These are phyloP conservation scores for Gila robusta DNA, from an alignment of 2,797 vertebrate genomes.

Conservation along the genomic window DNA sequence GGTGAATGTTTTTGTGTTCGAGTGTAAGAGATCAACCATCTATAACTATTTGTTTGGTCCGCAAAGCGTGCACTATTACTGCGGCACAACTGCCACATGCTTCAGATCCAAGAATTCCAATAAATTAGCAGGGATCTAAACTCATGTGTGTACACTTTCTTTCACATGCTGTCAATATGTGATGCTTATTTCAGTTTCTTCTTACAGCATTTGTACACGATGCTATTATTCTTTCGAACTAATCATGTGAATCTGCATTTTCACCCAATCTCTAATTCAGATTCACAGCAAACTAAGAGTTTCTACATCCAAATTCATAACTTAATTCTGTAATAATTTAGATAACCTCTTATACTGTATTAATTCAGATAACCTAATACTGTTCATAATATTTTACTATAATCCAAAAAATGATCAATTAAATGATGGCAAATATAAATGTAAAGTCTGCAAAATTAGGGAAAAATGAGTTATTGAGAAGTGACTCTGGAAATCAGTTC, in stretches of 20 bases:
- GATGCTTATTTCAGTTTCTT: neutral
- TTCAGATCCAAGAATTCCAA: constrained; percentile 75
- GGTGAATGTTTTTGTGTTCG: constrained; percentile 53
- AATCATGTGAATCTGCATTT: too few species aligned
- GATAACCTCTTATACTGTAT: too few species aligned
- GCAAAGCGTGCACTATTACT: constrained; percentile 68
- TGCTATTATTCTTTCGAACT: neutral
- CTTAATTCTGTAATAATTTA: too few species aligned
- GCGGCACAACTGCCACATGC: constrained; percentile 69
- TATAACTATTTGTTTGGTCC: constrained; percentile 45
- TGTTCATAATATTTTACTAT: neutral
- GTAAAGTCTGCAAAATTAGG: neutral
- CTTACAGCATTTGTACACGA: neutral
- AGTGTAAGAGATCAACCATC: constrained; percentile 38
- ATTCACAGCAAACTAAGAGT: neutral
- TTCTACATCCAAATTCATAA: too few species aligned
- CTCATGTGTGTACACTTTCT: neutral
- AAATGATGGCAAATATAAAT: neutral
- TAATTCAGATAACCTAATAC: neutral
- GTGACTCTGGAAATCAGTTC: neutral
- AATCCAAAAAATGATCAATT: neutral
- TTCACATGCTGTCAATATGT: neutral
- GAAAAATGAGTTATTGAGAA: neutral
- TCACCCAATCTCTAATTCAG: neutral
- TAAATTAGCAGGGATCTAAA: constrained; percentile 62